Evolutionary conservation across 1,140 invertebrate species (phyloP).

Genomic region (Aphaenogaster ashmeadi): DNA sequence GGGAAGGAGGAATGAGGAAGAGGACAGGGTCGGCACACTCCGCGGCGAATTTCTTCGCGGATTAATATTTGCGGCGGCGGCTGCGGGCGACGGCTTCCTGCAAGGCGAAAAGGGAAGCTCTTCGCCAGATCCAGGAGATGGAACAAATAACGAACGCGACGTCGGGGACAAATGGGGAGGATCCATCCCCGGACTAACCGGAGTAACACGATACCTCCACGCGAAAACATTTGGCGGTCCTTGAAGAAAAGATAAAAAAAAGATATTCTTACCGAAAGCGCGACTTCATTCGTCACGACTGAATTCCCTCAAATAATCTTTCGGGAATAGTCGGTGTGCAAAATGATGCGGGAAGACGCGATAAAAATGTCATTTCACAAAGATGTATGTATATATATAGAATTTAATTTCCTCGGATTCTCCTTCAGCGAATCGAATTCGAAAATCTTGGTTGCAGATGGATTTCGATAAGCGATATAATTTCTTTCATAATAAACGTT

Average conservation of each 20-base stretch:
- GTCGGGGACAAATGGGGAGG: conserved; percentile 61
- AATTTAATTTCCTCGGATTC: not conserved
- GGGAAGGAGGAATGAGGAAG: not conserved
- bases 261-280: not conserved
- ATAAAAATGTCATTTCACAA: conserved; percentile 17
- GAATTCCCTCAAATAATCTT: not conserved
- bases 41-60: conserved; percentile 65
- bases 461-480: not conserved
- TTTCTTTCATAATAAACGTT: not conserved
- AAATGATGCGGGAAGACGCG: not conserved
- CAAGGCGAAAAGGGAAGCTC: too few relatives aligned
- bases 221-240: not conserved
- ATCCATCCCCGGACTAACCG: conserved; percentile 38
- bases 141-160: conserved; percentile 62
- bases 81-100: conserved; percentile 14
- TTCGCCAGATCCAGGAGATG: not conserved
- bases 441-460: not conserved
- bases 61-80: conserved; percentile 70
- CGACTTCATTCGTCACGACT: conserved; percentile 21
- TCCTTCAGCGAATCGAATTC: not conserved
- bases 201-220: conserved; percentile 37
- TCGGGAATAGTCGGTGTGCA: not conserved
- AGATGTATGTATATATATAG: not conserved
- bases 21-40: conserved; percentile 13
- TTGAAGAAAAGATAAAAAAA: conserved; percentile 8